Evolutionary conservation across 2,113 vertebrate species (phyloP).

Genomic region (Cebidichthys violaceus): DNA sequence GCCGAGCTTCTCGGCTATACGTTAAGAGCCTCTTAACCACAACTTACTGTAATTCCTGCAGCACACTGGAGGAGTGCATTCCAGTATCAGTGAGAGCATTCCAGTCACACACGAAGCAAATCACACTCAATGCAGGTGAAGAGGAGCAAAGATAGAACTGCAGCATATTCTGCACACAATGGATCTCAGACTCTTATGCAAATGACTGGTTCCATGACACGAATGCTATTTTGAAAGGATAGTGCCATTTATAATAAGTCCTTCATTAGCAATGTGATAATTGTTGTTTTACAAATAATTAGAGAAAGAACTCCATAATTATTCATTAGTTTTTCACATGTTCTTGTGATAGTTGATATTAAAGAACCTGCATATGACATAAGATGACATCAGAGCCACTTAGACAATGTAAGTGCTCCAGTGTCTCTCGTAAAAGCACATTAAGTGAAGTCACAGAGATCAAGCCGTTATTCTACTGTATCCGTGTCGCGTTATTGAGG

Average conservation of each 20-base stretch:
- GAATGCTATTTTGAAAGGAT: background rate
- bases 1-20: background rate
- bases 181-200: background rate
- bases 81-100: background rate
- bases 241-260: background rate
- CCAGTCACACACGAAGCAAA: conserved; percentile 15
- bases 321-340: background rate
- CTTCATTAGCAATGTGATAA: conserved; percentile 2
- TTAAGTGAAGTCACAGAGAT: background rate
- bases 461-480: background rate
- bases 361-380: background rate
- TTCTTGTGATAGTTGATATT: background rate
- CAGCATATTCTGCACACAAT: background rate
- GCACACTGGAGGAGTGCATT: background rate
- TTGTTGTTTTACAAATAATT: background rate
- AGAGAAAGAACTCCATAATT: background rate
- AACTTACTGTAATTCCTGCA: background rate
- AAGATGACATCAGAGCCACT: background rate
- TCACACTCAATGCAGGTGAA: background rate
- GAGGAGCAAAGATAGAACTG: background rate
- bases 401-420: background rate
- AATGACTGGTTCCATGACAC: background rate
- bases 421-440: conserved; percentile 11
- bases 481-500: background rate
- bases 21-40: background rate